Evolutionary conservation across 2,113 vertebrate genomes (phyloP), one percentile per base, ranked within the genome.

Genomic region (Petaurus breviceps): DNA sequence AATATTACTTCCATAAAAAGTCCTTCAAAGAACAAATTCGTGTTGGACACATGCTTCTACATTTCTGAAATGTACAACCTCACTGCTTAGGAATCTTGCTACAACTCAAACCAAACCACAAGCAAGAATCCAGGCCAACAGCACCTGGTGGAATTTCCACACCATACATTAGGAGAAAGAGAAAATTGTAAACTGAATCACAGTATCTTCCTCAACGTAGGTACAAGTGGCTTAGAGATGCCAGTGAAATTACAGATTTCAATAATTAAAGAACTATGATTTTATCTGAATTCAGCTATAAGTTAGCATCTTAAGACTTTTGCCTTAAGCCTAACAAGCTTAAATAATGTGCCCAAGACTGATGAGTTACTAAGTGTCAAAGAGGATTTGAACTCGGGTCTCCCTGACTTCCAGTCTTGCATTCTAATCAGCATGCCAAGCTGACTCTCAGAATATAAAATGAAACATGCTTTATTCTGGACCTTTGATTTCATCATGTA

Each of bases 21-120:
- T 51, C 50, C 22, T 92, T 31, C 50, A 52, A 95, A 94, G 47
- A 92, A 94, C 54, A 94, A 90, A 4, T 91, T 77, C 31, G 95
- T 95, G 95, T 94, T 92, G 97, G 92, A 95, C 26, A 61, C 68
- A 94, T 95, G 49, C 37, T 53, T 94, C 92, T 68, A 0, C 51
- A 25, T 54, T 90, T 94, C 25, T 51, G 96, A 89, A 90, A 95
- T 91, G 94, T 26, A 91, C 8, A 91, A 93, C 92, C 90, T 96
- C 68, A 90, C 24, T 96, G 22, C 26, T 97, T 96, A 46, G 37
- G 94, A 97, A 96, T 51, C 93, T 84, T 84, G 37, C 68, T 92
- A 49, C n/a, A 93, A 95, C 90, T 92, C 25, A 53, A 96, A 94
- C 11, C 47, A 96, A 97, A 96, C 2, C 43, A 95, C 43, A 28